Evolutionary conservation across 2,888 invertebrate genomes (phyloP), one percentile per base, ranked within the genome.

Genomic region (Pachymerium ferrugineum): DNA sequence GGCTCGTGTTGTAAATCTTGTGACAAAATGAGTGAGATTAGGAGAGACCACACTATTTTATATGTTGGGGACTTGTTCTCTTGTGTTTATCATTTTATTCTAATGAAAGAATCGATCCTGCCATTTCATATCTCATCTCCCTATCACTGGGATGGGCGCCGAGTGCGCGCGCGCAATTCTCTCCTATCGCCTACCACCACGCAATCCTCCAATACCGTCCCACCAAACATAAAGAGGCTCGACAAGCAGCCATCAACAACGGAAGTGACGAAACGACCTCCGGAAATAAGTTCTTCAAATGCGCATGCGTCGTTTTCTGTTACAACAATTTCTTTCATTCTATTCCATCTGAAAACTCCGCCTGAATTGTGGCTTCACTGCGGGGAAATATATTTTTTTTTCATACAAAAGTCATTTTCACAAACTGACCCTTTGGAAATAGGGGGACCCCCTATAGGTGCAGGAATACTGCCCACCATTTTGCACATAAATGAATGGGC

Each of bases 1-100:
- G 47, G 47, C 47, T 47, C 47, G 47, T 47, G 47, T 47, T 47
- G 47, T 47, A 47, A 47, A 47, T 47, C 47, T 47, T 47, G 47
- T 47, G 47, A 47, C 47, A 47, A 47, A 47, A 47, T 47, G 47
- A 47, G 47, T 47, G 47, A 47, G 47, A 47, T 47, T 47, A 47
- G 47, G 47, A 47, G 47, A 47, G 47, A 47, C 47, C 47, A 47
- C 47, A 47, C 47, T 47, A 47, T 47, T 47, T 47, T 47, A 47
- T 47, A 47, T 47, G 47, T 47, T 47, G 47, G 47, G 22, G 47
- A 47, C 47, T 47, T 47, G 47, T 47, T 47, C 47, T 47, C 47
- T 47, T 47, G 47, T 47, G 47, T 47, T 47, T 47, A 47, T 47
- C 47, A 47, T 47, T 47, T 47, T 47, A 47, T 47, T 47, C 47